These are phyloP conservation scores for Oligia strigilis DNA, from an alignment of 2,888 invertebrate genomes.

Conservation along the genomic window DNA sequence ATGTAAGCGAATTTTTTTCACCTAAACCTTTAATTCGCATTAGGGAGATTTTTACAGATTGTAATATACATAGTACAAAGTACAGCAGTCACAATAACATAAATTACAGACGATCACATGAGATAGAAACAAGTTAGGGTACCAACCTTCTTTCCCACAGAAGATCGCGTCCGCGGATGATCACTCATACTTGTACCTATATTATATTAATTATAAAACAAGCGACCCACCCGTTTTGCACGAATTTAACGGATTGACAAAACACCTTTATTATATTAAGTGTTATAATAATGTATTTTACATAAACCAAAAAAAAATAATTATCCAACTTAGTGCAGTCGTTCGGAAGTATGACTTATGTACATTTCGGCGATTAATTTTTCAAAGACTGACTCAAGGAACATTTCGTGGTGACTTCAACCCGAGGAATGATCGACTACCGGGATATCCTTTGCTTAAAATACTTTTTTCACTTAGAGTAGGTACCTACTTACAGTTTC, in stretches of 20 bases:
- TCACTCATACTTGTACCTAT: neutral
- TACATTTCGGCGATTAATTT: no score
- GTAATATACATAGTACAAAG: no score
- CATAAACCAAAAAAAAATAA: no score
- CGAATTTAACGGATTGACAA: neutral
- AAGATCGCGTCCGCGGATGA: no score
- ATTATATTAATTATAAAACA: neutral
- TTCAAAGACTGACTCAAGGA: neutral
- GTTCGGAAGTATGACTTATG: no score
- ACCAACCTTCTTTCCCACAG: constrained; percentile 8
- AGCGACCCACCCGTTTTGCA: no score
- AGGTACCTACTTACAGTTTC: neutral
- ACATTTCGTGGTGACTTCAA: neutral
- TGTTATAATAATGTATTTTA: no score
- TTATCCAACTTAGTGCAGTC: no score
- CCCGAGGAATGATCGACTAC: constrained; percentile 10
- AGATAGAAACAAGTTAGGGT: neutral
- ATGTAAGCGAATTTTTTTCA: no score
- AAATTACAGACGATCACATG: neutral
- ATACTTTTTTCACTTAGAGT: constrained; percentile 4
- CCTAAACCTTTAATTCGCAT: no score
- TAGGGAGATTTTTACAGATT: no score
- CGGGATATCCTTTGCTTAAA: neutral
- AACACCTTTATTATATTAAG: neutral
- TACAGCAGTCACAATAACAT: neutral